phyloP scores from a whole-genome alignment of 2,113 vertebrate genomes.

The Sinocyclocheilus anophthalmus region DNA sequence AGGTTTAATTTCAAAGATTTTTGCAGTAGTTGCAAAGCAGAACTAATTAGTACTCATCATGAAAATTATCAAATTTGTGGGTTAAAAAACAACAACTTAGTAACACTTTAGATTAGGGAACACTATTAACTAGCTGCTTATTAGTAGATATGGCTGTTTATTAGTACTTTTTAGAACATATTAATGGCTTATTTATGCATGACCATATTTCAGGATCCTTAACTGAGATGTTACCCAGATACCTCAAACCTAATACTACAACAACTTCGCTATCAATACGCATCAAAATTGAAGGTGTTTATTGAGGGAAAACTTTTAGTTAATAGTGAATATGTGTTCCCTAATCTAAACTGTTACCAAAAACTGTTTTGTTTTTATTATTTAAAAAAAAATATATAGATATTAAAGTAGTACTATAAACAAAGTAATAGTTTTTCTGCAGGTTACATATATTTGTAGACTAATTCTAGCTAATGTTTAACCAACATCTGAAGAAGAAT shows the following conservation, averaged over 20 bases:
- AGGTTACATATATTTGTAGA: background rate
- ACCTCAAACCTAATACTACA: no score
- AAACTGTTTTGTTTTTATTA: background rate
- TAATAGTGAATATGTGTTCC: background rate
- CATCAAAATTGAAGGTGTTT: background rate
- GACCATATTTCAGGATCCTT: background rate
- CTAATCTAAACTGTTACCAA: background rate
- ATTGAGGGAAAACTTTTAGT: background rate
- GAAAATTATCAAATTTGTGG: background rate
- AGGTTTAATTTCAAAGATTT: background rate
- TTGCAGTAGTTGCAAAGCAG: background rate
- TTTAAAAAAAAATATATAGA: background rate
- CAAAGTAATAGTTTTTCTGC: background rate
- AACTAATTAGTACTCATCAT: background rate
- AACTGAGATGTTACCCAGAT: no score
- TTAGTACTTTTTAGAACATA: background rate
- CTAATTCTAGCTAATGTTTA: background rate
- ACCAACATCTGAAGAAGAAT: conserved; percentile 24
- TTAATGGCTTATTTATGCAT: no score
- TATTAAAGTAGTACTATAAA: background rate
- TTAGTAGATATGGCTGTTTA: background rate
- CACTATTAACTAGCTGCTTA: no score
- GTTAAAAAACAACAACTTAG: background rate
- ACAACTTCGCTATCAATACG: no score
- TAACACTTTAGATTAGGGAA: no score